A percentile compares a stretch with the other conserved stretches of the same genome.
phyloP scores from a whole-genome alignment of 1,140 invertebrate species.

The Nymphalis io region DNA sequence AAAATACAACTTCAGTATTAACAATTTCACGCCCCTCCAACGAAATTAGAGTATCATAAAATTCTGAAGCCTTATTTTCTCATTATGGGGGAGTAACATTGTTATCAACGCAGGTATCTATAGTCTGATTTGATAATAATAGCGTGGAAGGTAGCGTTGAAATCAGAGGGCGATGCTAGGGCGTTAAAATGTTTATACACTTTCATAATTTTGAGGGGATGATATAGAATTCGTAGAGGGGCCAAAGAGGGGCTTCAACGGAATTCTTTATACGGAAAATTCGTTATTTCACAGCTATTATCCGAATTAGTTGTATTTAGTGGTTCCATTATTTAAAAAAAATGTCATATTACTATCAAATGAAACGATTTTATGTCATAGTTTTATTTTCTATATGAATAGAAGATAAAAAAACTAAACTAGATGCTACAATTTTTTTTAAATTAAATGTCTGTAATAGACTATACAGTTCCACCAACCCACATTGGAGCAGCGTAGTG shows the following conservation, averaged over 20 bases:
- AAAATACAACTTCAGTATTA: constrained; percentile 2
- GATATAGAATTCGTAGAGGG: constrained; percentile 65
- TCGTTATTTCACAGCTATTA: constrained; percentile 55
- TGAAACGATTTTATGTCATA: not conserved
- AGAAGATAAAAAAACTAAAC: no score
- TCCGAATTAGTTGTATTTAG: constrained; percentile 1
- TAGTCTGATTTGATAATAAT: constrained; percentile 80
- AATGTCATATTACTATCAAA: not conserved
- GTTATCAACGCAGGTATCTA: constrained; percentile 73
- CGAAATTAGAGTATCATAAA: constrained; percentile 73
- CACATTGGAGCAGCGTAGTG: no score
- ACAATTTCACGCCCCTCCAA: constrained; percentile 32
- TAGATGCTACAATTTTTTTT: no score
- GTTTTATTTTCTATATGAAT: no score
- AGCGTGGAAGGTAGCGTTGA: constrained; percentile 68
- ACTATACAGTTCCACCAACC: no score
- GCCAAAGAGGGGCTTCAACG: constrained; percentile 66
- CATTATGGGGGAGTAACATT: constrained; percentile 63
- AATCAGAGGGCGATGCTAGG: constrained; percentile 58
- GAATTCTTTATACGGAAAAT: constrained; percentile 73
- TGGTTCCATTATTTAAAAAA: not conserved
- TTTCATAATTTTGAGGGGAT: constrained; percentile 79
- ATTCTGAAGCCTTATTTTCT: constrained; percentile 68
- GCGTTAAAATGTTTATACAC: constrained; percentile 80
- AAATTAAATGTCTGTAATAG: no score